Evolutionary conservation across 1,140 invertebrate genomes (phyloP).

Genomic region (Himalopsyche phryganea): DNA sequence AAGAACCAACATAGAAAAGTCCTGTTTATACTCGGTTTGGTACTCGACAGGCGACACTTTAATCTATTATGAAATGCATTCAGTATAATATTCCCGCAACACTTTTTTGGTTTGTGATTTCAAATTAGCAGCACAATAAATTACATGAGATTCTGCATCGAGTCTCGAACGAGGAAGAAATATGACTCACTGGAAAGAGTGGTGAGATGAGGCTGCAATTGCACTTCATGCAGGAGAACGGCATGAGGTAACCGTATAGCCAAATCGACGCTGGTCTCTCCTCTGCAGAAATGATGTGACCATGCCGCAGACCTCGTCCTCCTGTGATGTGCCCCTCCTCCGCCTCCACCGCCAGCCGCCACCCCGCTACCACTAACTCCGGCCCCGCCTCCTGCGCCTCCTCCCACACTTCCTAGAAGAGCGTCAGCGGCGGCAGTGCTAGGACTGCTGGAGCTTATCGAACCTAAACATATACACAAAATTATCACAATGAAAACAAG

Average conservation of each 20-base stretch:
- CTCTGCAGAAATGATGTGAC: constrained; percentile 91
- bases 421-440: constrained; percentile 85
- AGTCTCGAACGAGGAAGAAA: too few relatives aligned
- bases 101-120: too few relatives aligned
- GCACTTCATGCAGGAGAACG: constrained; percentile 84
- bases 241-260: constrained; percentile 84
- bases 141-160: too few relatives aligned
- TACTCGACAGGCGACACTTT: too few relatives aligned
- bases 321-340: constrained; percentile 71
- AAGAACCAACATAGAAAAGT: too few relatives aligned
- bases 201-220: constrained; percentile 81
- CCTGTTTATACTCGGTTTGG: too few relatives aligned
- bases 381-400: constrained; percentile 57
- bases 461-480: constrained; percentile 49
- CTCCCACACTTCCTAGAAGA: constrained; percentile 55
- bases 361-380: constrained; percentile 45
- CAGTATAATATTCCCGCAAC: too few relatives aligned
- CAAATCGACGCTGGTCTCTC: constrained; percentile 83
- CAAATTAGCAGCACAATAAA: too few relatives aligned
- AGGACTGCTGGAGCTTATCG: constrained; percentile 76
- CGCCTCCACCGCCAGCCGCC: constrained; percentile 55
- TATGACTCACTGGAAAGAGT: constrained; percentile 66
- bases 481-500: not conserved
- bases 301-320: constrained; percentile 82
- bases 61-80: too few relatives aligned